Evolutionary conservation across 1,140 invertebrate species (phyloP), one percentile per base, ranked within the genome.

Genomic region (Nomia melanderi): DNA sequence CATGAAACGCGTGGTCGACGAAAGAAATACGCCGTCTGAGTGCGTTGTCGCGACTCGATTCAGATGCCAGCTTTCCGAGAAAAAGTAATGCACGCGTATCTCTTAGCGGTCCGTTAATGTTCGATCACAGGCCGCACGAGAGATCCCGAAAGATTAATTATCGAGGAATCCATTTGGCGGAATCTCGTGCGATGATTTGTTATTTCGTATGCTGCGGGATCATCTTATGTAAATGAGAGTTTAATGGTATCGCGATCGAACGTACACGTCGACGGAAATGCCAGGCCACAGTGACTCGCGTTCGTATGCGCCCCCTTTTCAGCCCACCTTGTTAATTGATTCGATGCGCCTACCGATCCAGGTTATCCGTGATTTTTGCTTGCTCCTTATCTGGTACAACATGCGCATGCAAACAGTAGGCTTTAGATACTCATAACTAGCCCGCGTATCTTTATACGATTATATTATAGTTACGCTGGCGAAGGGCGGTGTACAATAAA

Each of bases 161-260:
- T 81, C 75, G 72, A 59, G 85, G 78, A 86, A 88, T 88, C 75
- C 79, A 73, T 81, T 79, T 78, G 74, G 66, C 62, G 72, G 72
- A 85, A 82, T 85, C 67, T 79, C 53, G 77, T 78, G 81, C 73
- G 71, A 77, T 39, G 78, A 81, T 84, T 67, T 78, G 54, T 87
- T 81, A 63, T 56, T 77, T 64, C 59, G 36, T 56, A 60, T 71
- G 79, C 53, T 2, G 36, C 23, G 27, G 31, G 14, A 56, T 44
- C 9, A 74, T 54, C 64, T 59, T 44, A 71, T 67, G 60, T 66
- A 64, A 64, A 81, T 56, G 59, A 62, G 41, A 62, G 41, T 54
- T 62, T 63, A 65, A 67, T 72, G 70, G 50, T 47, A 77, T 75
- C 63, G 63, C 70, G 71, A 80, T 78, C 59, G 29, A 54, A 23